Evolutionary conservation across 2,888 invertebrate genomes (phyloP), one percentile per base, ranked within the genome.

Genomic region (Siphlonurus alternatus): DNA sequence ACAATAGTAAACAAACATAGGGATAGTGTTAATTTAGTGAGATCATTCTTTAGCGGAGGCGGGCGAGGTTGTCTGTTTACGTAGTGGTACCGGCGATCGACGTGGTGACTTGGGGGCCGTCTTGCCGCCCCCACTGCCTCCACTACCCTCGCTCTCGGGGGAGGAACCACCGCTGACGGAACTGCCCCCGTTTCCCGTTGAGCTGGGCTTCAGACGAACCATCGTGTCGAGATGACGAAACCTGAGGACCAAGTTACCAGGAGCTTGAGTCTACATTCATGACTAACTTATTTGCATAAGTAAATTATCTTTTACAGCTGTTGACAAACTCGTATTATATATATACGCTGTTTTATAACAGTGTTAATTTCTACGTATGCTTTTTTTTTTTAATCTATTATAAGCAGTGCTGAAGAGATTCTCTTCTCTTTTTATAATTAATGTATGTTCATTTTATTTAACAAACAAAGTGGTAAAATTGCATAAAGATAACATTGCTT

Each of bases 211-310:
- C 70, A 91, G 78, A 0, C 89, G 83, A 38, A 92, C 89, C 81
- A 87, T 89, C 20, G 91, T 89, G 74, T 92, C 91, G 75, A 91
- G 78, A 75, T 92, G 91, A 22, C 92, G 86, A 76, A 92, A 92
- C 72, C 91, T 91, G 72, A 7, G n/a, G 23, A 60, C 51, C n/a
- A n/a, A 24, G 20, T 38, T 22, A 25, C 23, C 18, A 62, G 2
- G 54, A 54, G 25, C 20, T 3, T 54, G 62, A 53, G 23, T 7
- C 53, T 62, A 20, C 23, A 10, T 10, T 23, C 19, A 3, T 1
- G 15, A 10, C 10, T 2, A 20, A 1, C 2, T 19, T 5, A 7
- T 2, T 18, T 51, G 10, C 20, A 23, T 18, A 15, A 51, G n/a
- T n/a, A n/a, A n/a, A n/a, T n/a, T n/a, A n/a, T n/a, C n/a, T n/a